Conservation (phyloP, 2,888 invertebrate genomes). For the Mimas tiliae region DNA sequence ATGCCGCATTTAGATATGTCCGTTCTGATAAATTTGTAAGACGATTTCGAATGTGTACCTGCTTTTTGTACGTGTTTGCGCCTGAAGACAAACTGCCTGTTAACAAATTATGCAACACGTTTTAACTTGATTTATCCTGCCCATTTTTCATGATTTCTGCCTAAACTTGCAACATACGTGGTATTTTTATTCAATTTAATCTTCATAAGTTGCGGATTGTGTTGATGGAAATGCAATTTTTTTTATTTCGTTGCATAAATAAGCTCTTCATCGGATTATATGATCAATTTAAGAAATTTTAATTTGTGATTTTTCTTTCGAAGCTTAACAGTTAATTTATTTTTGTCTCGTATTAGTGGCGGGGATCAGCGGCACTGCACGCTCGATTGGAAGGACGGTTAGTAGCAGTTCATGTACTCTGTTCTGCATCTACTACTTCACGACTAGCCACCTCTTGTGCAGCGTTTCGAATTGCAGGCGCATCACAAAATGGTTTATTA, state of each 20-base stretch:
- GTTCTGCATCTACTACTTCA: slow-evolving; percentile 86
- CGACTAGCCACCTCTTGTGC: slow-evolving; percentile 92
- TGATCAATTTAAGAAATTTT: slow-evolving; percentile 28
- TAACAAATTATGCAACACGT: slow-evolving; percentile 39
- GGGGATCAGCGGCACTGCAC: slow-evolving; percentile 90
- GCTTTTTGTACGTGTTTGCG: slow-evolving; percentile 31
- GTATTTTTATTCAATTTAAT: slow-evolving; percentile 47
- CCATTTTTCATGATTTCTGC: slow-evolving; percentile 44
- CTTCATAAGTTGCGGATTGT: slow-evolving; percentile 42
- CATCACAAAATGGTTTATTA: slow-evolving; percentile 82
- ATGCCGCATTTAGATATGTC: slow-evolving; percentile 61
- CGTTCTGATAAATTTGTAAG: slow-evolving; percentile 54
- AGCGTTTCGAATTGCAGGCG: slow-evolving; percentile 93
- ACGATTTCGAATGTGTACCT: slow-evolving; percentile 44
- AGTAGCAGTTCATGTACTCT: slow-evolving; percentile 91
- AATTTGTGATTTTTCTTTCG: slow-evolving; percentile 1
- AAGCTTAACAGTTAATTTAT: slow-evolving; percentile 4
- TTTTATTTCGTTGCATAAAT: slow-evolving; percentile 19
- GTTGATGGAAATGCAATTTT: slow-evolving; percentile 1
- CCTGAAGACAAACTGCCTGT: slow-evolving; percentile 38
- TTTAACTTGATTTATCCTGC: slow-evolving; percentile 34
- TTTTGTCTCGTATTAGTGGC: slow-evolving; percentile 86
- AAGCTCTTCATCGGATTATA: slow-evolving; percentile 27
- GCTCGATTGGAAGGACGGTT: slow-evolving; percentile 91
- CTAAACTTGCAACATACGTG: slow-evolving; percentile 30